Conservation (phyloP, 2,113 vertebrate species). For the Zeus faber region DNA sequence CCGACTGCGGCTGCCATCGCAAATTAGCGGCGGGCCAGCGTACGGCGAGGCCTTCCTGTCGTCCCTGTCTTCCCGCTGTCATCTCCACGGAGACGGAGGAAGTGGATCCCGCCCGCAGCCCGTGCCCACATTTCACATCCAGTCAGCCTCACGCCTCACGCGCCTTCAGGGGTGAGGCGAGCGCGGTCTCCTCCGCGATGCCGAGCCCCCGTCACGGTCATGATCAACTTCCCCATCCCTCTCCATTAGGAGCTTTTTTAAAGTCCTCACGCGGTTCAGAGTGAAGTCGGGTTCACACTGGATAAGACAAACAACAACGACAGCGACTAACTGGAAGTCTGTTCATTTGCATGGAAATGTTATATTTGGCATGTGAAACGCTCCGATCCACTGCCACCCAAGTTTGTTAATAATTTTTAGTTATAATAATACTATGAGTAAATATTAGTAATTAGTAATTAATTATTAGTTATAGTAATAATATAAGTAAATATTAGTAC, state of each 20-base stretch:
- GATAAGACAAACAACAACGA: no score
- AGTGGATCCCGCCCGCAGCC: conserved; percentile 69
- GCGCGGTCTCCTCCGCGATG: conserved; percentile 47
- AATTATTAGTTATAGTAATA: no score
- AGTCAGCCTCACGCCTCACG: conserved; percentile 59
- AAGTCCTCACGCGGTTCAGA: no score
- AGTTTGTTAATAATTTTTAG: no score
- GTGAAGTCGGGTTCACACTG: no score
- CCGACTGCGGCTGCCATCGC: conserved; percentile 65
- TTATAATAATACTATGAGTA: no score
- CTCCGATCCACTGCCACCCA: no score
- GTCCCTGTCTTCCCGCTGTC: no score
- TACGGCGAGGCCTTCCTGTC: conserved; percentile 62
- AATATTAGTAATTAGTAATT: no score
- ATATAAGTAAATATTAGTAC: no score
- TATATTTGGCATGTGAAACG: no score
- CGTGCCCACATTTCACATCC: conserved; percentile 70
- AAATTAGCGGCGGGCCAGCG: conserved; percentile 60
- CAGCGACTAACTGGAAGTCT: conserved; percentile 42
- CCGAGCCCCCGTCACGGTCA: conserved; percentile 62
- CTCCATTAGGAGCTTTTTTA: conserved; percentile 54
- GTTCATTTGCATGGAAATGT: conserved; percentile 49
- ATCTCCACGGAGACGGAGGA: conserved; percentile 61
- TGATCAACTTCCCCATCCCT: conserved; percentile 53
- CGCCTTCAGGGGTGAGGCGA: conserved; percentile 48